Evolutionary conservation across 2,888 invertebrate genomes (phyloP), one percentile per base, ranked within the genome.

Genomic region (Seira ritae): DNA sequence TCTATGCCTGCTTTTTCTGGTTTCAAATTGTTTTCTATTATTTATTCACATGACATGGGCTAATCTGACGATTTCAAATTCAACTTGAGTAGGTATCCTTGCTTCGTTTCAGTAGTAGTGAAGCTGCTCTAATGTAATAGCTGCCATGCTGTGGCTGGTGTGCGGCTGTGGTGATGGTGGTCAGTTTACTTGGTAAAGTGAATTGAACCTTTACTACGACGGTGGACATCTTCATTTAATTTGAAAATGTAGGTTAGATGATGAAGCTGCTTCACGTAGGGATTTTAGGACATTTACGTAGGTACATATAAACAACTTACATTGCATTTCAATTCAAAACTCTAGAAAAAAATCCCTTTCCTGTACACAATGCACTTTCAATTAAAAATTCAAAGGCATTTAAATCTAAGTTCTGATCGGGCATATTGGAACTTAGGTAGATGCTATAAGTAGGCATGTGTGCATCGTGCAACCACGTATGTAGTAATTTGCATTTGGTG

Each of bases 201-300:
- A 69, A 42, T 19, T 55, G 31, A 12, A 42, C 10, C 12, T n/a
- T 72, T 72, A 19, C 12, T 62, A 1, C 42, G 12, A n/a, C 31
- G 67, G 46, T 67, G 74, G 67, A 46, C 50, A 74, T 74, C 65
- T 50, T 50, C 50, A 50, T 50, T 50, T 50, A 12, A 50, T n/a
- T 62, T 66, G 74, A 74, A 50, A 74, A 74, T 74, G 74, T 74
- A 74, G 74, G 74, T 74, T 74, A 74, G 74, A 46, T 50, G 50
- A 50, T 8, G 50, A 50, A 50, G 50, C 12, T 50, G 50, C 50
- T 15, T 50, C 17, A n/a, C 12, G 50, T n/a, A n/a, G 50, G 12
- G 50, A n/a, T 50, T 50, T 50, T 50, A 50, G 50, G 50, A 50
- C 50, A 50, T 50, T 50, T 50, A 3, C 12, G 50, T 50, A 50